These are phyloP conservation scores for Pyrochroa serraticornis DNA, from an alignment of 2,888 invertebrate genomes.

Conservation along the genomic window DNA sequence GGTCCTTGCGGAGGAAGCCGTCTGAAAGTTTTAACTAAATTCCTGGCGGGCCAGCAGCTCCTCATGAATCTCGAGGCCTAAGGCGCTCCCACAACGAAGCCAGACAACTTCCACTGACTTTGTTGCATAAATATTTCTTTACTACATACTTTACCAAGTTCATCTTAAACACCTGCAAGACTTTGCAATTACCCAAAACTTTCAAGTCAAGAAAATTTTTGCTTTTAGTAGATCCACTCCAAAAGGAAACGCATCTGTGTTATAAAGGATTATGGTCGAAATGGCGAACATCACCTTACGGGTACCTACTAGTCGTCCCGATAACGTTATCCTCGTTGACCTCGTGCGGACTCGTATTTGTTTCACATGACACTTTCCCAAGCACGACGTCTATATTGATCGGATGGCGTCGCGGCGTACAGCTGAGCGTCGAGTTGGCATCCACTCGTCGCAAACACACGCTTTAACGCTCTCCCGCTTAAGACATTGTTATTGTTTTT, in stretches of 20 bases:
- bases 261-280: conserved; percentile 3
- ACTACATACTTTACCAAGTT: conserved; percentile 11
- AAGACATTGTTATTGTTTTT: conserved; percentile 37
- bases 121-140: conserved; percentile 23
- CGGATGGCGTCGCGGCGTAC: conserved; percentile 43
- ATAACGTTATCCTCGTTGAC: conserved; percentile 43
- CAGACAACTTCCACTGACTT: conserved; percentile 29
- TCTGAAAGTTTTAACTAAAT: conserved; percentile 36
- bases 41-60: conserved; percentile 31
- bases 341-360: conserved; percentile 44
- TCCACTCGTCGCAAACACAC: conserved; percentile 28
- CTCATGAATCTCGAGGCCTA: conserved; percentile 26
- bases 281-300: conserved; percentile 15
- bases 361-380: conserved; percentile 51
- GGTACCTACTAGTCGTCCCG: conserved; percentile 40
- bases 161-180: conserved; percentile 6
- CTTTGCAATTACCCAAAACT: background rate
- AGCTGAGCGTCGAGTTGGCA: conserved; percentile 38
- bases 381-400: conserved; percentile 47
- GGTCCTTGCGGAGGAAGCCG: conserved; percentile 21
- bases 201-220: background rate
- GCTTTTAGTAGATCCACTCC: background rate
- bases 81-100: conserved; percentile 20
- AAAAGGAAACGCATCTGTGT: background rate
- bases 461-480: conserved; percentile 32